These are phyloP conservation scores for Pristiophorus japonicus DNA, from an alignment of 2,113 vertebrate species.

Conservation along the genomic window DNA sequence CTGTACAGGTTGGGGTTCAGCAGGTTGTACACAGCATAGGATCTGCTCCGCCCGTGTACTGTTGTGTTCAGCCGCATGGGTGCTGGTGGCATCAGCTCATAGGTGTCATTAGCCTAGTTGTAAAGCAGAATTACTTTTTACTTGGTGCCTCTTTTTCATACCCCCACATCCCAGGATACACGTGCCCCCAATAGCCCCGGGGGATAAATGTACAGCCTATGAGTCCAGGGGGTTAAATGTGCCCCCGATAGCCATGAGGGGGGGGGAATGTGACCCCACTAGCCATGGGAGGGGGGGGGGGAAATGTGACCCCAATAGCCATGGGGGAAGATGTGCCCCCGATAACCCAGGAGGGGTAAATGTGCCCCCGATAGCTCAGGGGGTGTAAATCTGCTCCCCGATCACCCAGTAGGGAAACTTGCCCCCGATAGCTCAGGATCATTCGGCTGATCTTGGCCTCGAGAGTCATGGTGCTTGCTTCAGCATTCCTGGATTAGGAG, in stretches of 20 bases:
- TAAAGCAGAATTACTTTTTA: background rate
- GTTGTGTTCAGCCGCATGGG: constrained; percentile 60
- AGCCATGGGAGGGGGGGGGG: no score
- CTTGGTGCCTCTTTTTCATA: background rate
- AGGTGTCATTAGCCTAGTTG: constrained; percentile 68
- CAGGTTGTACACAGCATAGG: constrained; percentile 82
- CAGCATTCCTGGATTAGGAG: background rate
- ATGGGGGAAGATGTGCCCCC: no score
- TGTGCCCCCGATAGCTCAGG: background rate
- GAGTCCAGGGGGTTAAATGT: no score
- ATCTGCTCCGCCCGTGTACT: constrained; percentile 75
- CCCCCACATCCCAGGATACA: background rate
- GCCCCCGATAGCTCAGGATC: background rate
- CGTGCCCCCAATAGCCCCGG: background rate
- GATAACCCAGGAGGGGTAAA: no score
- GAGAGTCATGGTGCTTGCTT: background rate
- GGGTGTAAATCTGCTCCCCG: background rate
- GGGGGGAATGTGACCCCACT: no score
- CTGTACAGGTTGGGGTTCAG: constrained; percentile 67
- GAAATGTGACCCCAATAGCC: no score
- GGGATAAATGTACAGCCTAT: background rate
- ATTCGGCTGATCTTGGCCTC: background rate
- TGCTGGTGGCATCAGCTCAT: constrained; percentile 74
- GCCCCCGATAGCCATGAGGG: no score
- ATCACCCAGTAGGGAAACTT: background rate